phyloP scores from a whole-genome alignment of 2,797 vertebrate species.

The Agapornis canus region DNA sequence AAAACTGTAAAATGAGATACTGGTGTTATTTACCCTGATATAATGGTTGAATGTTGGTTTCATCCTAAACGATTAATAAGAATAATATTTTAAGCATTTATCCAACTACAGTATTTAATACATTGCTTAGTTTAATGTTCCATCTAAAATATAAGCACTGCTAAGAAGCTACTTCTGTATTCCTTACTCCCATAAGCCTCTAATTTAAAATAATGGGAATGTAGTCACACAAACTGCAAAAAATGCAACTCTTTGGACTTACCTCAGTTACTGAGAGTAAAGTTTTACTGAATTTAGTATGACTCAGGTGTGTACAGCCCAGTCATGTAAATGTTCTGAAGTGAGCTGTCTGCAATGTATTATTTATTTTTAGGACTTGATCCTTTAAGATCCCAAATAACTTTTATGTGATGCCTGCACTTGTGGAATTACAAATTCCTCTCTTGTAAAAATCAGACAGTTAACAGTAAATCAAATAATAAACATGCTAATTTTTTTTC shows the following conservation, averaged over 20 bases:
- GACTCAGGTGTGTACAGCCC: background rate
- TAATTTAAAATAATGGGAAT: background rate
- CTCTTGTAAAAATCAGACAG: background rate
- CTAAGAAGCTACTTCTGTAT: background rate
- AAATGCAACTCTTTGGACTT: background rate
- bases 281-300: background rate
- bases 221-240: background rate
- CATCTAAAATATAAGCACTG: background rate
- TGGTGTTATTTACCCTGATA: background rate
- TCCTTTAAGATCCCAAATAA: background rate
- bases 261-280: background rate
- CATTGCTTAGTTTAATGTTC: background rate
- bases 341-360: background rate
- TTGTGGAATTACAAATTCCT: background rate
- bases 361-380: background rate
- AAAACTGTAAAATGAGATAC: background rate
- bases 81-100: background rate
- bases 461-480: background rate
- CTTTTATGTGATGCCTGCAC: background rate
- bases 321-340: accelerated
- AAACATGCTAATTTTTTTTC: background rate
- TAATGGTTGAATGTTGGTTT: background rate
- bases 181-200: background rate
- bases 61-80: background rate
- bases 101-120: background rate